Evolutionary conservation across 2,888 invertebrate genomes (phyloP).

Genomic region (Drosophila anomelani): DNA sequence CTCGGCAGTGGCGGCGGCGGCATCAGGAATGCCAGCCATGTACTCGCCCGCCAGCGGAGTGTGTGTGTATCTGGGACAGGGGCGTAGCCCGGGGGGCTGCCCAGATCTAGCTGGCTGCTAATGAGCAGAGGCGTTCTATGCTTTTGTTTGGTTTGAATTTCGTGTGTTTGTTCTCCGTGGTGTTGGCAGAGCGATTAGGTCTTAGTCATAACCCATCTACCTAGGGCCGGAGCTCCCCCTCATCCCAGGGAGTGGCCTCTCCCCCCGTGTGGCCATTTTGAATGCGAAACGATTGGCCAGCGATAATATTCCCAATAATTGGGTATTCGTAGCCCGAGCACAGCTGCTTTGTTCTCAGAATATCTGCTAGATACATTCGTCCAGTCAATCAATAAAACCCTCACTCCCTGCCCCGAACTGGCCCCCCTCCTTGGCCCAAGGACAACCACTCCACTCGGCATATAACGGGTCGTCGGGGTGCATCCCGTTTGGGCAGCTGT

Average conservation of each 20-base stretch:
- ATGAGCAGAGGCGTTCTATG: conserved; percentile 34
- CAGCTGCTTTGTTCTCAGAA: conserved; percentile 48
- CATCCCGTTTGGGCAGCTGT: conserved; percentile 12
- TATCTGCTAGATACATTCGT: conserved; percentile 1
- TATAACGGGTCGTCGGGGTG: conserved; percentile 5
- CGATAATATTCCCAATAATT: conserved; percentile 16
- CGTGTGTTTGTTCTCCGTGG: conserved; percentile 7
- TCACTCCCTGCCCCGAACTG: neutral
- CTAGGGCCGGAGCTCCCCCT: neutral
- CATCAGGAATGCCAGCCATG: conserved; percentile 45
- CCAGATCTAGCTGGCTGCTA: conserved; percentile 20
- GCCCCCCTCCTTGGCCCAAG: conserved; percentile 8
- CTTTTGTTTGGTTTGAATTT: conserved; percentile 19
- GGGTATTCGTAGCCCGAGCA: conserved; percentile 6
- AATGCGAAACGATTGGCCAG: conserved; percentile 5
- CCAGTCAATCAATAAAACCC: conserved; percentile 33
- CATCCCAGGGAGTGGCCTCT: neutral
- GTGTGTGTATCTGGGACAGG: conserved; percentile 15
- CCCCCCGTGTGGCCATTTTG: conserved; percentile 24
- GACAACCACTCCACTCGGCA: conserved; percentile 12
- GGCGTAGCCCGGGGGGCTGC: conserved; percentile 13
- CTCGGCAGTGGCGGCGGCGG: neutral
- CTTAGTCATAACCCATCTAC: conserved; percentile 11
- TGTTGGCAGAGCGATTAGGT: conserved; percentile 35
- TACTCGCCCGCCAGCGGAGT: conserved; percentile 2